Evolutionary conservation across 1,140 invertebrate genomes (phyloP).

Genomic region (Holcopasites calliopsidis): DNA sequence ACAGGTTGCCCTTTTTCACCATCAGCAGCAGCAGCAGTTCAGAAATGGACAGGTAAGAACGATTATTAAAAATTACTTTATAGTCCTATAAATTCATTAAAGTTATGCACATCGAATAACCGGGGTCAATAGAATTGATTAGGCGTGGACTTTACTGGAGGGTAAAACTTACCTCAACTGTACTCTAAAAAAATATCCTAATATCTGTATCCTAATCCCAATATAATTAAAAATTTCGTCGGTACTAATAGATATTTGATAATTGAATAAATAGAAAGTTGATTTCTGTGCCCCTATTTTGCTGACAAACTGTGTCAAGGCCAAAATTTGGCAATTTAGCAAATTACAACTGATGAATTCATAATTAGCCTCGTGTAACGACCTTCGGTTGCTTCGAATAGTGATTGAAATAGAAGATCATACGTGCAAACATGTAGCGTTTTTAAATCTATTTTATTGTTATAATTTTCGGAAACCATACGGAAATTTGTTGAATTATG

Average conservation of each 20-base stretch:
- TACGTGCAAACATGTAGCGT: not conserved
- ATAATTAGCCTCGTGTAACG: not conserved
- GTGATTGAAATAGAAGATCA: not conserved
- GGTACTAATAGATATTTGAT: not conserved
- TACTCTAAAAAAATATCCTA: not conserved
- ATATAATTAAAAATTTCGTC: not conserved
- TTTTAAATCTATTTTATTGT: not conserved
- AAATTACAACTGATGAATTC: constrained; percentile 4
- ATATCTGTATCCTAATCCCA: not conserved
- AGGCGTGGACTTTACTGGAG: not conserved
- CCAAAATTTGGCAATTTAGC: constrained; percentile 44
- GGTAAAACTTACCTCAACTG: not conserved
- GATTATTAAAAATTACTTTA: not conserved
- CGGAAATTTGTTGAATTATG: no score
- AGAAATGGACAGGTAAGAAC: constrained; percentile 78
- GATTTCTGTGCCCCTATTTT: not conserved
- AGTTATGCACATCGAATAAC: not conserved
- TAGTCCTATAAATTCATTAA: not conserved
- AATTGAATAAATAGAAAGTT: constrained; percentile 22
- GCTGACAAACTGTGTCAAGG: constrained; percentile 53
- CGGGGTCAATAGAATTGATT: not conserved
- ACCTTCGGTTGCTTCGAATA: not conserved
- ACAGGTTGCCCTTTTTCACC: constrained; percentile 82
- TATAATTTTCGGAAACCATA: not conserved
- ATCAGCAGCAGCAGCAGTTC: constrained; percentile 83